These are phyloP conservation scores for Hartigia nigra DNA, from an alignment of 2,888 invertebrate genomes.

Conservation along the genomic window DNA sequence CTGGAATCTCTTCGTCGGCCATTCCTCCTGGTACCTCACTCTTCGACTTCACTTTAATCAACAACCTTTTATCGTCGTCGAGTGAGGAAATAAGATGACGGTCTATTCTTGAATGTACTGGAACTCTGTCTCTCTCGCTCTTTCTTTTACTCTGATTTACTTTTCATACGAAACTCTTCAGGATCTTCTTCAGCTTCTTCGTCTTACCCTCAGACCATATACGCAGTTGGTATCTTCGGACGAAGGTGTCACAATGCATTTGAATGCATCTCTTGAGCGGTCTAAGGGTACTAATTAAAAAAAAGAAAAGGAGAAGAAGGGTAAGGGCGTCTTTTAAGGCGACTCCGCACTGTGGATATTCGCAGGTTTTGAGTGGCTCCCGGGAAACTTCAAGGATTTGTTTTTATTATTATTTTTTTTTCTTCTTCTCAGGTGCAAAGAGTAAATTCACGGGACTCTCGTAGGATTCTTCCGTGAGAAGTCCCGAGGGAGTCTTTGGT, in stretches of 20 bases:
- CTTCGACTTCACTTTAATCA: neutral
- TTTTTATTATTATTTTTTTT: conserved; percentile 2
- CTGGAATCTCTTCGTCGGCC: neutral
- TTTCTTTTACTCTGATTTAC: neutral
- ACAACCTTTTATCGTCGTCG: neutral
- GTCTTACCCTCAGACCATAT: neutral
- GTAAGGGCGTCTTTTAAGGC: neutral
- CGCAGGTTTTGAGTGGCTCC: neutral
- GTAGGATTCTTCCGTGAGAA: neutral
- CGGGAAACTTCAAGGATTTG: neutral
- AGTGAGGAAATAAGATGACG: neutral
- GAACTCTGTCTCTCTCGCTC: neutral
- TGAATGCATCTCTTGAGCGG: neutral
- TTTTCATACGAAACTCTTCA: neutral
- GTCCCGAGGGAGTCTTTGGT: neutral
- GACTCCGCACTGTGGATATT: neutral
- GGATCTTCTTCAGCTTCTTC: neutral
- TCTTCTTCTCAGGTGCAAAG: conserved; percentile 1
- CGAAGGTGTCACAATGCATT: neutral
- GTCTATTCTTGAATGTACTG: neutral
- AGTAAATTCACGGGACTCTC: neutral
- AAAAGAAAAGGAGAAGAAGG: neutral
- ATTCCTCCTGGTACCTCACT: neutral
- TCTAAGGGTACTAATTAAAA: neutral
- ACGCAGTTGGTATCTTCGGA: neutral